phyloP scores from a whole-genome alignment of 2,113 vertebrate species.

The Sapajus apella region DNA sequence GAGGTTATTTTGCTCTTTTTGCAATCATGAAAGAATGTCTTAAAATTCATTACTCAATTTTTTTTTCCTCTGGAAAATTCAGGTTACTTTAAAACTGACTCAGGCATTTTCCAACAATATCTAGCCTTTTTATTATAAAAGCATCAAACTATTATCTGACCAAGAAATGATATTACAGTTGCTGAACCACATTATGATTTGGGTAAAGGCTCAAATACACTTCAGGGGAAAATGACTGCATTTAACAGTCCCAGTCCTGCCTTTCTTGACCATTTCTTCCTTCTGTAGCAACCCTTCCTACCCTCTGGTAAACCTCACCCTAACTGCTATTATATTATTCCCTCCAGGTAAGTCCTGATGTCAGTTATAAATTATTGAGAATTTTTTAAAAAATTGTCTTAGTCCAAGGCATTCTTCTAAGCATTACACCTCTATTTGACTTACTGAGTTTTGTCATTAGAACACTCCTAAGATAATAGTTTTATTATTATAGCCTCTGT shows the following conservation, averaged over 20 bases:
- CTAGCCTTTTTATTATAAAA: background rate
- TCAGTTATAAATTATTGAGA: background rate
- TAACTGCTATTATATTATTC: background rate
- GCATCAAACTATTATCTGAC: background rate
- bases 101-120: background rate
- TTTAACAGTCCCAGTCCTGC: background rate
- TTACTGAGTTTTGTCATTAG: background rate
- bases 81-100: background rate
- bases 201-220: background rate
- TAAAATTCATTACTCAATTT: background rate
- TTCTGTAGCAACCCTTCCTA: background rate
- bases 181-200: background rate
- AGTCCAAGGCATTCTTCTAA: background rate
- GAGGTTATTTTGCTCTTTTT: background rate
- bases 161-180: background rate
- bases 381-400: background rate
- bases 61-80: background rate
- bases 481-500: background rate
- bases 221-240: background rate
- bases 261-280: background rate
- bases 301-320: background rate
- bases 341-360: background rate
- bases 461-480: background rate
- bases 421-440: background rate
- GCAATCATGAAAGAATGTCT: background rate